Conservation (phyloP, 1,140 invertebrate genomes). For the Bombus breviceps region DNA sequence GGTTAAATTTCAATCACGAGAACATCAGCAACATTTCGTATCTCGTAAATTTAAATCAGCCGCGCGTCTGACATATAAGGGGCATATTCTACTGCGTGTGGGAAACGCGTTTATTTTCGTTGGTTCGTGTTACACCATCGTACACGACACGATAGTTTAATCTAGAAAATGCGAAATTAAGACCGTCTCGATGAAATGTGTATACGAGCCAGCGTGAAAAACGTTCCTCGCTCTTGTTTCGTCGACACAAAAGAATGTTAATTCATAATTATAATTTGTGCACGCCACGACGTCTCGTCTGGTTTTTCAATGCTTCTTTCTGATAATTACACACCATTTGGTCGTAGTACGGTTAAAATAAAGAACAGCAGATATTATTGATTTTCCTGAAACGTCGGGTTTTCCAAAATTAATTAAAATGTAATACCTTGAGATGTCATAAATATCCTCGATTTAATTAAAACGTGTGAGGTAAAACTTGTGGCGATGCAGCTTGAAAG, state of each 20-base stretch:
- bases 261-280: slow-evolving; percentile 15
- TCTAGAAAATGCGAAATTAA: slow-evolving; percentile 43
- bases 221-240: not conserved
- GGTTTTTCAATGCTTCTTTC: not conserved
- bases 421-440: not conserved
- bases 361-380: not conserved
- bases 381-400: not conserved
- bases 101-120: slow-evolving; percentile 25
- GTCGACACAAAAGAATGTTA: not conserved
- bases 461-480: not conserved
- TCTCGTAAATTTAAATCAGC: slow-evolving; percentile 1
- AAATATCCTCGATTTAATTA: not conserved
- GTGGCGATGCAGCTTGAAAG: not conserved
- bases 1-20: not conserved
- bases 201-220: slow-evolving; percentile 7
- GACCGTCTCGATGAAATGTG: not conserved
- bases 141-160: slow-evolving; percentile 29
- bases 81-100: slow-evolving; percentile 30
- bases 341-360: not conserved
- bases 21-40: not conserved
- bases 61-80: slow-evolving; percentile 34
- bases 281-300: not conserved
- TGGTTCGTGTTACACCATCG: slow-evolving; percentile 13
- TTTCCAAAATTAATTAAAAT: not conserved
- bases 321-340: not conserved